Percentiles rank a stretch among this genome's conserved stretches.
Evolutionary conservation across 2,113 vertebrate genomes (phyloP).

Genomic region (Myiozetetes cayanensis): DNA sequence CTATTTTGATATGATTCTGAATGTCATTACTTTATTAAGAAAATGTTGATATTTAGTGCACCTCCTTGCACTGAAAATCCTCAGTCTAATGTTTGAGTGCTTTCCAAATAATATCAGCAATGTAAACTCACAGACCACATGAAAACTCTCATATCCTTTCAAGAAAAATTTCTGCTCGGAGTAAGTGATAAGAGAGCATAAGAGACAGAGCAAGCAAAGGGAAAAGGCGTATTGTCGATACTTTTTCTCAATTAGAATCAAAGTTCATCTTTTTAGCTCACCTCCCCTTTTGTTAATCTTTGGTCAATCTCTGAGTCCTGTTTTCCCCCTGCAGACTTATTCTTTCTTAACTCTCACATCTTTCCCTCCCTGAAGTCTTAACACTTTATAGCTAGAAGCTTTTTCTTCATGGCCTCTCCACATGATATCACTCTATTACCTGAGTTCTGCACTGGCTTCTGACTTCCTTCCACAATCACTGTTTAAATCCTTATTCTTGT

Average conservation of each 20-base stretch:
- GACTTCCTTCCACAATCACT: background rate
- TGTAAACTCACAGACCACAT: background rate
- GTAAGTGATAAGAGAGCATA: background rate
- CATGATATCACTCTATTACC: background rate
- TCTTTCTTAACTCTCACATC: slow-evolving; percentile 4
- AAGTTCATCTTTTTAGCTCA: background rate
- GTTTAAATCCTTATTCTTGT: background rate
- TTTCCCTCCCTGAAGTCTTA: background rate
- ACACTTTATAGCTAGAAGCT: background rate
- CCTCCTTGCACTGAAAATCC: background rate
- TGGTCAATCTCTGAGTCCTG: background rate
- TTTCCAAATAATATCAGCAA: background rate
- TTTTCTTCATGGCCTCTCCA: background rate
- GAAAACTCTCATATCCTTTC: background rate
- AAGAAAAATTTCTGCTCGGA: background rate
- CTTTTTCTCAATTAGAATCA: background rate
- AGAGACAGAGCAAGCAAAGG: background rate
- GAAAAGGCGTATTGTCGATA: background rate
- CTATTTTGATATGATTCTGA: background rate
- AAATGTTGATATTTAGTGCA: background rate
- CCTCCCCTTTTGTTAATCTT: slow-evolving; percentile 35
- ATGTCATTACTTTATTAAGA: background rate
- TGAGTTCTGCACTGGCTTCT: background rate
- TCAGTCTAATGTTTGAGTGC: background rate
- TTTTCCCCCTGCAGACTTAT: background rate